Evolutionary conservation across 2,888 invertebrate genomes (phyloP).

Genomic region (Zelleria hepariella): DNA sequence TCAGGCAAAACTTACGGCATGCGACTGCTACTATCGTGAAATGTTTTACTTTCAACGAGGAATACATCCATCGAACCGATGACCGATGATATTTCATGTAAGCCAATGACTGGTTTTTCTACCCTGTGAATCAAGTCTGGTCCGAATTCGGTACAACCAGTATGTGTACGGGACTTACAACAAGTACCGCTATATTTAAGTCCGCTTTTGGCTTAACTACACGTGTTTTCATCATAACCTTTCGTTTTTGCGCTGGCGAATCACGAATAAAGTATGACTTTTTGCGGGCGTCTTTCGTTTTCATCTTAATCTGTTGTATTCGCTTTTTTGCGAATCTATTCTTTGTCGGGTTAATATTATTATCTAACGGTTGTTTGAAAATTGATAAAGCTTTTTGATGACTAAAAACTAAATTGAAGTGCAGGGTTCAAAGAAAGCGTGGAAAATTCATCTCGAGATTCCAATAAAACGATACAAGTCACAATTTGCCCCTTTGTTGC

Average conservation of each 20-base stretch:
- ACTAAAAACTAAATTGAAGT: neutral
- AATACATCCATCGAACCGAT: neutral
- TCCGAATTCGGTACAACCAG: constrained; percentile 41
- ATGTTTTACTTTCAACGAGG: neutral
- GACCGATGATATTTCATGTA: neutral
- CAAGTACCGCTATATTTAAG: constrained; percentile 29
- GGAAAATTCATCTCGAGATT: neutral
- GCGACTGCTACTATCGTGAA: neutral
- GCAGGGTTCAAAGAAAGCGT: neutral
- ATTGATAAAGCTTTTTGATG: neutral
- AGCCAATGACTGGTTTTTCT: neutral
- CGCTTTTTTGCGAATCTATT: neutral
- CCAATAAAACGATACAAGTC: neutral
- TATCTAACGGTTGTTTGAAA: neutral
- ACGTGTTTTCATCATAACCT: neutral
- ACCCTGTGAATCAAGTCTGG: neutral
- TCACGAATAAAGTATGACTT: neutral
- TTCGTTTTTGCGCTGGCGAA: neutral
- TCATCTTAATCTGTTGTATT: neutral
- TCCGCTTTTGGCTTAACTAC: neutral
- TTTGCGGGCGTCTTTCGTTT: neutral
- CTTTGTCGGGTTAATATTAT: neutral
- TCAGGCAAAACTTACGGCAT: too few species aligned
- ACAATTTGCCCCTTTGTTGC: neutral
- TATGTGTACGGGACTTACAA: constrained; percentile 24